Evolutionary conservation across 1,140 invertebrate genomes (phyloP), one percentile per base, ranked within the genome.

Genomic region (Megathymus violae): DNA sequence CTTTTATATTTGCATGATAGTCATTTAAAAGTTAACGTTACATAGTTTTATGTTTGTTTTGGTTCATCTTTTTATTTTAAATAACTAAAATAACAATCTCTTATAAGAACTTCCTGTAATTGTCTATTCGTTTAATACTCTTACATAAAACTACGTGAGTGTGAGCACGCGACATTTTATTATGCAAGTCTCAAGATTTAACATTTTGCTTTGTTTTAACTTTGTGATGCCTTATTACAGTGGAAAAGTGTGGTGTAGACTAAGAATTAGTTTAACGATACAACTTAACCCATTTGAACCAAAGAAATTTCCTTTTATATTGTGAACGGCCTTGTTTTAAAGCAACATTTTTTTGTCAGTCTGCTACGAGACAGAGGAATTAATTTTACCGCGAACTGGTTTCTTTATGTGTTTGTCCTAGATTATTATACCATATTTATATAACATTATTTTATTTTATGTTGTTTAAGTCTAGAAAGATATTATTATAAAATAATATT

Each of bases 281-380:
- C 14, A 50, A 50, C 25, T 50, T 34, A 25, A 25, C n/a, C 22
- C 27, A 31, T 22, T 50, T 9, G 1, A 11, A 13, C 27, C 7
- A 14, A 50, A 34, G 22, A 34, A 13, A 14, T 14, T 50, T 50
- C 31, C 27, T 50, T 50, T 50, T 34, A 50, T 50, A 14, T 50
- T 34, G 25, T 50, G 10, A 50, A 34, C 46, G 46, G 3, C 46
- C 25, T 34, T 50, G 46, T 50, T 3, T n/a, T 16, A 34, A 50
- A 14, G 2, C 1, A n/a, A 11, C 14, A 25, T 50, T 13, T 50
- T 34, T 22, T 50, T 13, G 13, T 50, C 10, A 31, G 14, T 15
- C 19, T 46, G 1, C 10, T 9, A 3, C 2, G 36, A 41, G 13
- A 11, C 10, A 11, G n/a, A 38, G n/a, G 5, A 22, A 3, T 3